A percentile compares a stretch with the other conserved stretches of the same genome.
Evolutionary conservation across 2,113 vertebrate genomes (phyloP).

Genomic region (Aspidoscelis tigris): DNA sequence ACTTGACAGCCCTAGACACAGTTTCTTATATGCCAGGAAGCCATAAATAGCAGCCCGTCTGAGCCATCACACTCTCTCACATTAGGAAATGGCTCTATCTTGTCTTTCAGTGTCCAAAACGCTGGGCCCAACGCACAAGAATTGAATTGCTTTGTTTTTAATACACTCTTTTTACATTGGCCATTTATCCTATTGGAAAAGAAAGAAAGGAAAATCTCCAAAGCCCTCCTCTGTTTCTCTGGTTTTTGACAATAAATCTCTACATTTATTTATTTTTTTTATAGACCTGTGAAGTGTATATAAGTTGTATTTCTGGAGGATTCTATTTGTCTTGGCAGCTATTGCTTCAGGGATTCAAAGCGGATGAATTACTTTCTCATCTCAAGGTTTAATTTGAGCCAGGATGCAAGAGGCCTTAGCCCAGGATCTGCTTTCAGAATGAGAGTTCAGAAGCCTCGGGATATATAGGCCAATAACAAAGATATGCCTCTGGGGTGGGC

Average conservation of each 20-base stretch:
- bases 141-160: constrained; percentile 45
- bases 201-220: background rate
- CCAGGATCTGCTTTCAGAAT: background rate
- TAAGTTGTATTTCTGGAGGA: background rate
- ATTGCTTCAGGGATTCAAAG: constrained; percentile 1
- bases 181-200: constrained; percentile 37
- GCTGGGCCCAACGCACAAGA: constrained; percentile 6
- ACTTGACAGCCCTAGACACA: constrained; percentile 52
- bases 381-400: background rate
- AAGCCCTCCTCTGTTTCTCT: constrained; percentile 21
- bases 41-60: constrained; percentile 47
- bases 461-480: background rate
- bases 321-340: background rate
- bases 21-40: constrained; percentile 32
- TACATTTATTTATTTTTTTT: constrained; percentile 10
- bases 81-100: constrained; percentile 13
- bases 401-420: background rate
- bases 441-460: background rate
- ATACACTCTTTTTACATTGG: constrained; percentile 26
- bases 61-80: constrained; percentile 18
- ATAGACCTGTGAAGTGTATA: background rate
- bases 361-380: constrained; percentile 10
- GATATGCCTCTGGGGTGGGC: too few relatives aligned
- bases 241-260: constrained; percentile 34
- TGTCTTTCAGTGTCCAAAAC: background rate